Conservation (phyloP, 2,797 vertebrate species). For the Catostomus latipinnis region DNA sequence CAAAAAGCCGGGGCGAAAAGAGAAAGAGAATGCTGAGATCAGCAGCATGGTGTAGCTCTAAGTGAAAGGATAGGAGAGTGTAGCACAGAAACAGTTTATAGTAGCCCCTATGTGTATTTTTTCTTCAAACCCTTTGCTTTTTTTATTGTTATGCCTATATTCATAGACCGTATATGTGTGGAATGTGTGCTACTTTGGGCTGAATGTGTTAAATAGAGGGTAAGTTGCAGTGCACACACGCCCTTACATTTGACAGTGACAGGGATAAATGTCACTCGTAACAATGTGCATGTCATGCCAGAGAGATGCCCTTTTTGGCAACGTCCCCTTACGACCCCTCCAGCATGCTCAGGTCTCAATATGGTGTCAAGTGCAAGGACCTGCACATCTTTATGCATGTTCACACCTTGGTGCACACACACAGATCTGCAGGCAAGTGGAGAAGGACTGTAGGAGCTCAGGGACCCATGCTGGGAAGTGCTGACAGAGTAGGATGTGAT, state of each 20-base stretch:
- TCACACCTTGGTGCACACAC: slow-evolving; percentile 48
- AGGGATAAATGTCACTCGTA: slow-evolving; percentile 79
- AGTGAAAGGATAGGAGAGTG: slow-evolving; percentile 59
- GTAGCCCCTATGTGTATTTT: slow-evolving; percentile 52
- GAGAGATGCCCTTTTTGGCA: slow-evolving; percentile 76
- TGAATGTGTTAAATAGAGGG: slow-evolving; percentile 45
- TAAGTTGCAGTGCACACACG: slow-evolving; percentile 40
- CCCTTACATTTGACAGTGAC: slow-evolving; percentile 64
- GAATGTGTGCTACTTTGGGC: slow-evolving; percentile 27
- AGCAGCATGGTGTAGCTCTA: slow-evolving; percentile 68
- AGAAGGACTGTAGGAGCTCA: slow-evolving; percentile 46
- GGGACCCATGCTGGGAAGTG: slow-evolving; percentile 39
- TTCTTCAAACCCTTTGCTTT: slow-evolving; percentile 54
- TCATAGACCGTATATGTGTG: slow-evolving; percentile 23
- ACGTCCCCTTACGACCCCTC: slow-evolving; percentile 71
- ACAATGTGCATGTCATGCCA: slow-evolving; percentile 72
- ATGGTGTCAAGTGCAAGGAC: slow-evolving; percentile 76
- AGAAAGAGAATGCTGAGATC: slow-evolving; percentile 71
- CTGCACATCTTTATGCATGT: slow-evolving; percentile 80
- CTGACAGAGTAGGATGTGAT: slow-evolving; percentile 45
- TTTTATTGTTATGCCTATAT: slow-evolving; percentile 55
- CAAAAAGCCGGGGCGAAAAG: slow-evolving; percentile 39
- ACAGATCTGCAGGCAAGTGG: slow-evolving; percentile 52
- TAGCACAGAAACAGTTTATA: slow-evolving; percentile 63
- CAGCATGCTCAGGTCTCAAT: slow-evolving; percentile 72